Base-by-base conservation (phyloP, 2,888 invertebrate genomes). In the Mythimna ferrago region DNA sequence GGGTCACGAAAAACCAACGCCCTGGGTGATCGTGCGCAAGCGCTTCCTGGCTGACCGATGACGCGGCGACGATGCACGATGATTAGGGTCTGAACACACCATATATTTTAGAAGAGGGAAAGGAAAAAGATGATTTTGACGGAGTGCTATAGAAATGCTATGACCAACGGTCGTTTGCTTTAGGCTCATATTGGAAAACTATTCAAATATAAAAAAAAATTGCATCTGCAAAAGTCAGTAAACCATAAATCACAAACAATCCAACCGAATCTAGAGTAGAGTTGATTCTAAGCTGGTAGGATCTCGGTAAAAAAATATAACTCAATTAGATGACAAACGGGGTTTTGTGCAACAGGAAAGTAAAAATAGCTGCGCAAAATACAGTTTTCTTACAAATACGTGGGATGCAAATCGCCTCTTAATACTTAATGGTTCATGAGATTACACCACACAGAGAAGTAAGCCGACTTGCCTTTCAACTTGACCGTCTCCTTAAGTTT, bases 1-100 rank as follows among this genome's bases (percentile, higher is more conserved):
- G 86, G 89, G 88, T 91, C 90, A 92, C 91, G 91, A 89, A 89
- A 89, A 89, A 89, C 86, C 74, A 83, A 85, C 82, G 89, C 91
- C 88, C 66, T 61, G 64, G 86, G 90, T 87, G 83, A 86, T 89
- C 89, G 88, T 89, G 87, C 85, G 80, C 82, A 68, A 66, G 73
- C 73, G 80, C 81, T 87, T 87, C 87, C 84, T 83, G 75, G 64
- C 69, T 78, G 74, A 74, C 80, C 77, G 68, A 65, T 74, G 72
- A 77, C 51, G 60, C 41, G 4, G 63, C 44, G 56, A 35, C 70
- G 70, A 57, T 48, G 48, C 48, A 16, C 71, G 65, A 60, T 60
- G 19, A 26, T 73, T 61, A 71, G 56, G 67, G 53, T 57, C 19
- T 5, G 7, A 51, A 11, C 48, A 73, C 62, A 63, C 61, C 21